Evolutionary conservation across 2,113 vertebrate genomes (phyloP).

Genomic region (Glareola pratincola): DNA sequence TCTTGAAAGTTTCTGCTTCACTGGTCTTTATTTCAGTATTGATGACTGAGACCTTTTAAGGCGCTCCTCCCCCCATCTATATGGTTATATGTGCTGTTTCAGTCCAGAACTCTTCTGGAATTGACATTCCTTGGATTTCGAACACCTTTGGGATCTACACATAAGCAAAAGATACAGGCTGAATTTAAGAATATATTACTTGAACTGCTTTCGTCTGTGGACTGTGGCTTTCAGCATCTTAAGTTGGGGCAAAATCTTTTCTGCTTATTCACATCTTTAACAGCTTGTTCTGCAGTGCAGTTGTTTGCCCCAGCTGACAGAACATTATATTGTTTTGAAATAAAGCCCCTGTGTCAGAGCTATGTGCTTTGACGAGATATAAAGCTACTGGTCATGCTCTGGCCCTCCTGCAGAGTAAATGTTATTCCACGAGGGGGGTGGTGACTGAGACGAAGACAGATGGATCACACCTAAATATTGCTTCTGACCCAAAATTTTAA

Average conservation of each 20-base stretch:
- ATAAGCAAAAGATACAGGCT: neutral
- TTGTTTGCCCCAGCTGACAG: neutral
- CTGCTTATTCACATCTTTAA: neutral
- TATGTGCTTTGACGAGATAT: neutral
- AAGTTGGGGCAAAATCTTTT: neutral
- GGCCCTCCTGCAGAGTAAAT: neutral
- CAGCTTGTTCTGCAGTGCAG: neutral
- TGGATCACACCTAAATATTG: neutral
- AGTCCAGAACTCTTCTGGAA: neutral
- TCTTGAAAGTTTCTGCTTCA: neutral
- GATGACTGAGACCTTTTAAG: neutral
- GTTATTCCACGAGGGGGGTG: neutral
- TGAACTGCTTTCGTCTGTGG: neutral
- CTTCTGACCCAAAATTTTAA: neutral
- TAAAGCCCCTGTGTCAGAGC: neutral
- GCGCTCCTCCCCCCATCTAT: fast-evolving
- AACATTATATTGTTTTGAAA: neutral
- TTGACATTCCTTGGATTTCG: neutral
- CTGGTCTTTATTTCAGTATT: neutral
- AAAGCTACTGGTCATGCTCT: neutral
- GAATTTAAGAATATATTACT: neutral
- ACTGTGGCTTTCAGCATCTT: neutral
- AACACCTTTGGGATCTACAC: neutral
- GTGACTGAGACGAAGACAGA: neutral
- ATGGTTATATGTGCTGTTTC: neutral